Percentiles rank a stretch among this genome's conserved stretches.
These are phyloP conservation scores for Channa striata DNA, from an alignment of 2,797 vertebrate genomes.

Conservation along the genomic window DNA sequence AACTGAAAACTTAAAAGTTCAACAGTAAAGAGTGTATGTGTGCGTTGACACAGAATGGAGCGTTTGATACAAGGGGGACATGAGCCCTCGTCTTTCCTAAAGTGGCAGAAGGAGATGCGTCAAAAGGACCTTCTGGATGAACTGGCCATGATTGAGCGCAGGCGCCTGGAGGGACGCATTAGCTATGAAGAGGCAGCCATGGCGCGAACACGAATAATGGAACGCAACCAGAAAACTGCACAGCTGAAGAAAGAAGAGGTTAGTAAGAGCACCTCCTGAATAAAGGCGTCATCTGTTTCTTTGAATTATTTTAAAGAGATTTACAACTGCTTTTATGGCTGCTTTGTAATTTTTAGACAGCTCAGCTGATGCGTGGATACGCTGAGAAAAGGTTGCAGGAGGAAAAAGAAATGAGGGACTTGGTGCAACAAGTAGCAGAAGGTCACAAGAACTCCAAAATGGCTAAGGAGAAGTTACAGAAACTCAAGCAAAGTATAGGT, in stretches of 20 bases:
- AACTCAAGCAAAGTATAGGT: slow-evolving; percentile 90
- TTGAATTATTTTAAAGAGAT: neutral
- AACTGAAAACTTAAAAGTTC: neutral
- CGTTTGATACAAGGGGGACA: slow-evolving; percentile 82
- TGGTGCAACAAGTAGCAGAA: slow-evolving; percentile 89
- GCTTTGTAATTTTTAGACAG: slow-evolving; percentile 78
- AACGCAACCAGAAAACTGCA: slow-evolving; percentile 87
- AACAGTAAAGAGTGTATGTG: slow-evolving; percentile 1
- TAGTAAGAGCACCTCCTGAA: slow-evolving; percentile 24
- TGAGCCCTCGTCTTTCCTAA: slow-evolving; percentile 88
- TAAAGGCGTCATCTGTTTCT: neutral
- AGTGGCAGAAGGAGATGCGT: slow-evolving; percentile 90
- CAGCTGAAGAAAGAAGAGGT: slow-evolving; percentile 90
- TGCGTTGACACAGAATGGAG: slow-evolving; percentile 83
- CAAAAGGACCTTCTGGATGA: slow-evolving; percentile 86
- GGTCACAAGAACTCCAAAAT: slow-evolving; percentile 88
- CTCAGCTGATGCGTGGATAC: slow-evolving; percentile 82
- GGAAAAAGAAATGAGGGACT: slow-evolving; percentile 84
- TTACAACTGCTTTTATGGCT: slow-evolving; percentile 26
- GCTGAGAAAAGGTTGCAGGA: slow-evolving; percentile 85
- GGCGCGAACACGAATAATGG: slow-evolving; percentile 81
- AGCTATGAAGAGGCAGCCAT: slow-evolving; percentile 87
- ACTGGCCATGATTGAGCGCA: slow-evolving; percentile 80
- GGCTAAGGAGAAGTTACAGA: slow-evolving; percentile 85
- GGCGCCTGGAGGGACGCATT: slow-evolving; percentile 86